Evolutionary conservation across 2,113 vertebrate species (phyloP).

Genomic region (Bettongia penicillata): DNA sequence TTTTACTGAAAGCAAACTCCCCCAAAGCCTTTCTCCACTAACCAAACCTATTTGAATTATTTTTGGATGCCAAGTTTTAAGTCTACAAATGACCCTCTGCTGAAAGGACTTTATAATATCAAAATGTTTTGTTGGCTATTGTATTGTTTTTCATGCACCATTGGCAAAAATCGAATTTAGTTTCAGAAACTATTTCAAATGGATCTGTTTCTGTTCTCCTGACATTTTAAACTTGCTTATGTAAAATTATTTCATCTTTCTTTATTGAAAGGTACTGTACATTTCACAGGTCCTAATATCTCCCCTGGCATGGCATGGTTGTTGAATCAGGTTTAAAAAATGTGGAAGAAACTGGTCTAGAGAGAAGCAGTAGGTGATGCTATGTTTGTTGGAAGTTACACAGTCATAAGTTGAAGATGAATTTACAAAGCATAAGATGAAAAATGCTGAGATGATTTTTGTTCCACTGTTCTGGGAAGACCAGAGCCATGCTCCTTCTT

Average conservation of each 20-base stretch:
- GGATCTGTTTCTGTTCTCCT: conserved; percentile 72
- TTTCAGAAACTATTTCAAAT: conserved; percentile 69
- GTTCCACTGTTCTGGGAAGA: background rate
- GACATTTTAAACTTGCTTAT: conserved; percentile 74
- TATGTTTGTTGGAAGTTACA: background rate
- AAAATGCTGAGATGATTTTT: background rate
- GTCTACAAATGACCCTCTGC: conserved; percentile 57
- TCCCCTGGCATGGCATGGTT: conserved; percentile 57
- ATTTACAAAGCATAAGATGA: background rate
- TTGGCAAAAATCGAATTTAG: conserved; percentile 72
- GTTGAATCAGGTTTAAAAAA: conserved; percentile 67
- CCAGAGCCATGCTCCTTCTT: background rate
- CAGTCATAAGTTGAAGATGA: background rate
- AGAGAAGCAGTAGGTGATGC: background rate
- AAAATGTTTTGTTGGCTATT: conserved; percentile 58
- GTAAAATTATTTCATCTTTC: conserved; percentile 74
- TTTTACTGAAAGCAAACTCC: conserved; percentile 57
- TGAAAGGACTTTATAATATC: conserved; percentile 53
- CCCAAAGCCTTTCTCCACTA: conserved; percentile 36
- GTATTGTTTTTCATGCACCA: conserved; percentile 65
- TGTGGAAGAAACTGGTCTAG: background rate
- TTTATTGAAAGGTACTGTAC: conserved; percentile 69
- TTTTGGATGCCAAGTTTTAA: conserved; percentile 60
- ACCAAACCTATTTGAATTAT: conserved; percentile 45
- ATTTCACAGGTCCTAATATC: conserved; percentile 63